These are phyloP conservation scores for Alethe castanea DNA, from an alignment of 2,113 vertebrate genomes.

Conservation along the genomic window DNA sequence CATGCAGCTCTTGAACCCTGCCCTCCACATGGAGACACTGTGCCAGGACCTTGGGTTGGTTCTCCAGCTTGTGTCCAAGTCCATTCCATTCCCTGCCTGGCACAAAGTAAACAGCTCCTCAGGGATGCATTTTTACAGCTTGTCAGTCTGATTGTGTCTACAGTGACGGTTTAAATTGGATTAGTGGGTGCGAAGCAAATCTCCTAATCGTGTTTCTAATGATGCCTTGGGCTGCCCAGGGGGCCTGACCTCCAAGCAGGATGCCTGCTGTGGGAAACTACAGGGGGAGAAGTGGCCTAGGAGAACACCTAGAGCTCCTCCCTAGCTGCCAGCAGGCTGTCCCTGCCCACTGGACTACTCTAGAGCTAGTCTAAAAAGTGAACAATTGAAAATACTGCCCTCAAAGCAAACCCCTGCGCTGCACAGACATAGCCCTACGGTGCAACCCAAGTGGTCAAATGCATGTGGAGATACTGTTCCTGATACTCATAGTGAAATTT, in stretches of 20 bases:
- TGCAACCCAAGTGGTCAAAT: not conserved
- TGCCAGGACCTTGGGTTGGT: not conserved
- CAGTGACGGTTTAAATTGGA: not conserved
- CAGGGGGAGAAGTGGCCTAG: not conserved
- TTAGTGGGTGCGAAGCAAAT: not conserved
- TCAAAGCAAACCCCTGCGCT: not conserved
- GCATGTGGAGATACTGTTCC: not conserved
- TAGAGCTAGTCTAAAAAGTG: not conserved
- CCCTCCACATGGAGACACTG: not conserved
- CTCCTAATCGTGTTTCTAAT: not conserved
- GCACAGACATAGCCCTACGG: not conserved
- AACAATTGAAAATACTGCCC: not conserved
- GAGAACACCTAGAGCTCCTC: not conserved
- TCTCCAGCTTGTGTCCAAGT: not conserved
- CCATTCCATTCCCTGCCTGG: not conserved
- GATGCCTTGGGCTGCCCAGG: not conserved
- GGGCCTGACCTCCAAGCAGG: not conserved
- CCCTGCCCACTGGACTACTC: rapidly evolving
- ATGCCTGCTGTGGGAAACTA: not conserved
- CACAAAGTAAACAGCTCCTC: not conserved
- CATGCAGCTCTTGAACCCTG: not conserved
- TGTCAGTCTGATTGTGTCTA: not conserved
- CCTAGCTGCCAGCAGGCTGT: not conserved
- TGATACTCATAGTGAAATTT: not conserved
- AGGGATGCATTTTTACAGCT: not conserved